These are phyloP conservation scores for Ligdia adustata DNA, from an alignment of 2,888 invertebrate species.

Conservation along the genomic window DNA sequence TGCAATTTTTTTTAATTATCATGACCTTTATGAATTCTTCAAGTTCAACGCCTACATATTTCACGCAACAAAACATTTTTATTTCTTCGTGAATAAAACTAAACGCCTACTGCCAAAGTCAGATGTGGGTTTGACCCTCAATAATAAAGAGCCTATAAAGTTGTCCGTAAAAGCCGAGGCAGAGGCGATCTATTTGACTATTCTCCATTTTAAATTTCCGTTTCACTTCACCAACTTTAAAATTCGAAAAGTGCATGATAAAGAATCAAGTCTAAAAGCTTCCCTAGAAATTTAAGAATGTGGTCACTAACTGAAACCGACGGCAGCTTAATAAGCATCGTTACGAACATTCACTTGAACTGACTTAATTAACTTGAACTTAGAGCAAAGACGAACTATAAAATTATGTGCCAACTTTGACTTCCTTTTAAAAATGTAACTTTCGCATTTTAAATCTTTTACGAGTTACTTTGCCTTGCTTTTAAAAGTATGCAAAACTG, in stretches of 20 bases:
- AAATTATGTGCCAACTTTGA: slow-evolving; percentile 11
- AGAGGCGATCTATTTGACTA: not conserved
- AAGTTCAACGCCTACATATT: no score
- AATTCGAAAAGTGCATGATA: slow-evolving; percentile 5
- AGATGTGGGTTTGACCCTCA: no score
- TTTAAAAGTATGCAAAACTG: slow-evolving; percentile 6
- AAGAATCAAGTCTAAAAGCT: slow-evolving; percentile 2
- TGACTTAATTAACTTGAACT: slow-evolving; percentile 18
- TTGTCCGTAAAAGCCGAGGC: no score
- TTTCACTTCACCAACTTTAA: slow-evolving; percentile 1
- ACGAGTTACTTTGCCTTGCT: slow-evolving; percentile 5
- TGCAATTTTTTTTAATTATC: no score
- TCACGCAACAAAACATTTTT: no score
- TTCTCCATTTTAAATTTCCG: slow-evolving; percentile 1
- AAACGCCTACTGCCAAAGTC: no score
- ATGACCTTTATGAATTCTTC: no score
- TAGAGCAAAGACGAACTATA: slow-evolving; percentile 16
- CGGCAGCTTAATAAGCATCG: slow-evolving; percentile 6
- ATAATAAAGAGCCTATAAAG: no score
- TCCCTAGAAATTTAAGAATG: slow-evolving; percentile 1
- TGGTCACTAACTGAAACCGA: slow-evolving; percentile 4
- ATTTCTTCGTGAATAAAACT: no score
- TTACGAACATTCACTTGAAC: slow-evolving; percentile 16
- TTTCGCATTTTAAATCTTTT: slow-evolving; percentile 17
- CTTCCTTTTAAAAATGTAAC: slow-evolving; percentile 12